Evolutionary conservation across 2,888 invertebrate species (phyloP), one percentile per base, ranked within the genome.

Genomic region (Sicus ferrugineus): DNA sequence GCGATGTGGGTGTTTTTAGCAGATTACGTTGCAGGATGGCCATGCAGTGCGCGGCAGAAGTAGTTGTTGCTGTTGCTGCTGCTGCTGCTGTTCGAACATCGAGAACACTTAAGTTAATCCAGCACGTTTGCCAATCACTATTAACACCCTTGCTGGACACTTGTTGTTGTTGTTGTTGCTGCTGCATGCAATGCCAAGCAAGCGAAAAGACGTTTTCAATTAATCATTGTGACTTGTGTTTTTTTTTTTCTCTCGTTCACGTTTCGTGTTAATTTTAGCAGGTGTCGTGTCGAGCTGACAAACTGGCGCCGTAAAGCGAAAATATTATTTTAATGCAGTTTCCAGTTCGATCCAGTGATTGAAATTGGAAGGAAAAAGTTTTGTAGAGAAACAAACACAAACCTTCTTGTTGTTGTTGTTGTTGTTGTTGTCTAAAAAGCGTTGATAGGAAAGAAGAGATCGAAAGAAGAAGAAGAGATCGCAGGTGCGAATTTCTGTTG

Each of bases 211-310:
- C 4, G 30, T 30, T 48, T 48, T 63, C 63, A 63, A 48, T 63
- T 63, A 46, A 63, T 63, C 63, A 63, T 63, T 48, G 30, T 63
- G 28, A 46, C 28, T 63, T 46, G 46, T 48, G 30, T n/a, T 26
- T 30, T 63, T 42, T 46, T 23, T 46, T 23, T 19, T 59, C 1
- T 38, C 38, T 16, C 31, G 19, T 31, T 21, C 23, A 5, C 26
- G 59, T 23, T n/a, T 23, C 1, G 54, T 54, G 54, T 54, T 26
- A 54, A 54, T 28, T 54, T 54, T 14, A 54, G 54, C 54, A 54
- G 26, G 7, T 54, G 14, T 28, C 23, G 52, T 23, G 52, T 30
- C n/a, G 6, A 56, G n/a, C 23, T 23, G 52, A 54, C 6, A 34
- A 38, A 38, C 61, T 61, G 61, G 61, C 42, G 42, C 26, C 42